Evolutionary conservation across 2,113 vertebrate genomes (phyloP), one percentile per base, ranked within the genome.

Genomic region (Eudyptes chrysolophus): DNA sequence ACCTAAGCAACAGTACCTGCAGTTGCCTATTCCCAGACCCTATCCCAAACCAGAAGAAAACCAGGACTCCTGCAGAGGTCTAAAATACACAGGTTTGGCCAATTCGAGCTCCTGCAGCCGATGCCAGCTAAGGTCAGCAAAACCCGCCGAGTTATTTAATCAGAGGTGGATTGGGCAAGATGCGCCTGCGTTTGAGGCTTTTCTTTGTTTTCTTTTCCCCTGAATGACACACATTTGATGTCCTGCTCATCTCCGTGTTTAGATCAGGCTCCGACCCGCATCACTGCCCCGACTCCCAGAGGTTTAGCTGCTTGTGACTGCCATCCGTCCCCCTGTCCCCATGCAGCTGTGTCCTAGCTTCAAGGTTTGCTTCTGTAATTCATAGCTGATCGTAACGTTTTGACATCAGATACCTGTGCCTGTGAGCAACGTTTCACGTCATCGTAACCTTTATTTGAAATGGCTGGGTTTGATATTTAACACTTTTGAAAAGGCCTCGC

Each of bases 391-490:
- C 16, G 2, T 42, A 5, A 48, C 22, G 6, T 55, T 80, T 61
- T 83, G 75, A 26, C 82, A 77, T 83, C 75, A 48, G 84, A 64
- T 85, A 68, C 64, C 54, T 81, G 87, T 70, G 61, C 18, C 85
- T 66, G 40, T 17, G 25, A 86, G 75, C 32, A 52, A 11, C 1
- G 1, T 70, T 82, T 82, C 42, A 58, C 69, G 51, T 84, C 89
- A 14, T 13, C 0, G 1, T 76, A 82, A 88, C 66, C 77, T 95
- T 94, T 85, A 40, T 26, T 66, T 80, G 69, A 90, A 87, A 65
- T 78, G 90, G 16, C 92, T 84, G 60, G 27, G 55, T 46, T 78
- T 87, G 77, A 36, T 84, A 42, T 32, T 92, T 87, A 89, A 36
- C 0, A 1, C 42, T 65, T 86, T 7, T 40, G 92, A 84, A 89